Conservation (phyloP, 2,113 vertebrate species). For the Herpetotheres cachinnans region DNA sequence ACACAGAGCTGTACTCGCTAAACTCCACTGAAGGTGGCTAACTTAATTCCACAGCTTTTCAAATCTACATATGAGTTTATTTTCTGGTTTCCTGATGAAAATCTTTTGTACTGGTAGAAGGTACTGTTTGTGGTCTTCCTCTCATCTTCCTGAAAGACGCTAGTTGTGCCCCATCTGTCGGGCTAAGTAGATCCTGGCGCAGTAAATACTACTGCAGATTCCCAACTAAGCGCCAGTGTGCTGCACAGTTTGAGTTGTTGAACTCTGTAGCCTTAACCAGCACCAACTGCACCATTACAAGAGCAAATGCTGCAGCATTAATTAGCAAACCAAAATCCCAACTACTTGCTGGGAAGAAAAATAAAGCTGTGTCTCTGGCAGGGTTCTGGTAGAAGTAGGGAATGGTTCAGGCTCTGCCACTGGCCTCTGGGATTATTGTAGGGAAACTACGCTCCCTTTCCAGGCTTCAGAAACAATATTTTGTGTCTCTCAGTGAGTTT, state of each 20-base stretch:
- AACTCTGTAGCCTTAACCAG: not conserved
- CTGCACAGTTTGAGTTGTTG: not conserved
- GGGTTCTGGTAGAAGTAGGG: not conserved
- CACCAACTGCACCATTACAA: not conserved
- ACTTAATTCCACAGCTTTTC: not conserved
- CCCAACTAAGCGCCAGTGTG: not conserved
- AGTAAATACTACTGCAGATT: not conserved
- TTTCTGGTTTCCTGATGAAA: not conserved
- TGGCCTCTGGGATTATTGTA: not conserved
- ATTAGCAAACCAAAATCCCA: not conserved
- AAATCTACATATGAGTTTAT: not conserved
- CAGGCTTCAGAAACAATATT: not conserved
- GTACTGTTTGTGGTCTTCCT: not conserved
- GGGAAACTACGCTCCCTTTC: not conserved
- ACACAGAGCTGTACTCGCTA: not conserved
- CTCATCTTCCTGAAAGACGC: not conserved
- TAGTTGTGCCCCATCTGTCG: fast-evolving
- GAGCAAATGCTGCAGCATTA: not conserved
- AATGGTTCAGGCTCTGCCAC: not conserved
- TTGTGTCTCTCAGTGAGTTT: not conserved
- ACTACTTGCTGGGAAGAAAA: not conserved
- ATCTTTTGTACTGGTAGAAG: not conserved
- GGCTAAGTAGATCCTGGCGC: not conserved
- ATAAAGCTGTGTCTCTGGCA: not conserved
- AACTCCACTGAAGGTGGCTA: not conserved